Percentiles rank a stretch among this genome's conserved stretches.
These are phyloP conservation scores for Apodemus speciosus DNA, from an alignment of 2,113 vertebrate species.

Conservation along the genomic window DNA sequence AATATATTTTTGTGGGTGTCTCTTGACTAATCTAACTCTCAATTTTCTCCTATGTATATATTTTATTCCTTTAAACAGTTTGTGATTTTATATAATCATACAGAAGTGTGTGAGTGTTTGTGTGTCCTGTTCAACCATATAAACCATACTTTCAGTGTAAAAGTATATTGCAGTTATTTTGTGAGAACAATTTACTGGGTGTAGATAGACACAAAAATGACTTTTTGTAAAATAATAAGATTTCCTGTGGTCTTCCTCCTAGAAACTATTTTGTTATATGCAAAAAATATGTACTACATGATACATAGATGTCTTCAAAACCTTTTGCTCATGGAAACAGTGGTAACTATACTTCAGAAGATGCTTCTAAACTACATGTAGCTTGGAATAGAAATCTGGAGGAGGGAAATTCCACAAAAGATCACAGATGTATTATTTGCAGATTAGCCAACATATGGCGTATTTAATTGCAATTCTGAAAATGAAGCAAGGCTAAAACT, in stretches of 20 bases:
- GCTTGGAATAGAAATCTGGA: slow-evolving; percentile 84
- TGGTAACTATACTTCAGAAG: slow-evolving; percentile 53
- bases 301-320: background rate
- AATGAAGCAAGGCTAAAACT: slow-evolving; percentile 60
- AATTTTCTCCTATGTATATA: background rate
- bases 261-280: background rate
- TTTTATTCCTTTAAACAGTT: background rate
- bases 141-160: background rate
- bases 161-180: background rate
- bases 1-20: background rate
- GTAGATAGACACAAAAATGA: background rate
- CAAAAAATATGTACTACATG: background rate
- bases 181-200: background rate
- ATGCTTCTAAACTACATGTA: slow-evolving; percentile 72
- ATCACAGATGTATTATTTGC: slow-evolving; percentile 81
- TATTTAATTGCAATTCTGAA: slow-evolving; percentile 75
- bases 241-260: background rate
- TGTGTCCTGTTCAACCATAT: background rate
- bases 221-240: slow-evolving; percentile 1
- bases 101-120: too few species aligned
- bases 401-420: slow-evolving; percentile 84
- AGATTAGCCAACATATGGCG: slow-evolving; percentile 80
- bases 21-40: background rate
- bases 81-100: background rate
- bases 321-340: slow-evolving; percentile 8